Evolutionary conservation across 1,140 invertebrate species (phyloP), one percentile per base, ranked within the genome.

Genomic region (Hermetia illucens): DNA sequence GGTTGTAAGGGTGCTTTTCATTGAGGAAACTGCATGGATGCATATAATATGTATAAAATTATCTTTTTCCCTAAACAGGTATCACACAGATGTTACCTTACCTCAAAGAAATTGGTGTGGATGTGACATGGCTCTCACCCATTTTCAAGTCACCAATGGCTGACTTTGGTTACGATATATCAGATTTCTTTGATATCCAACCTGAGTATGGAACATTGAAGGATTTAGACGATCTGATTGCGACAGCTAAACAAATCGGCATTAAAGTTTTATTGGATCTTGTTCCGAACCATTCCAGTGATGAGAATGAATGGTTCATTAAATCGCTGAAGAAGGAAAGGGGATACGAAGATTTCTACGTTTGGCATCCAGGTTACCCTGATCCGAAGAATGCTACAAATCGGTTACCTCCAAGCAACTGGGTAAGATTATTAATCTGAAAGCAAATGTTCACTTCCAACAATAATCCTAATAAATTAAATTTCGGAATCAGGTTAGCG

Each of bases 271-370:
- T 82, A 27, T 51, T 75, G 47, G 79, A 82, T 48, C 70, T 77
- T 44, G 53, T 81, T 13, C 76, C 86, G 3, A 84, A 89, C 53
- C 81, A 86, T 42, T 72, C 82, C 1, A 85, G 82, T 39, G 65
- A 76, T 34, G 47, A 74, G 34, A 78, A 77, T 44, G 62, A 72
- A 21, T 88, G 84, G 83, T 90, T 89, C 50, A 38, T 58, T 29
- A 62, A 70, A 41, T 81, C 78, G 15, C 43, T 66, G 2, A 51
- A 66, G 6, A 56, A 52, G 22, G 58, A 66, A 25, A 50, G 53
- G 5, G 63, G 63, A 0, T 87, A 78, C 36, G 61, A 62, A 18
- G 71, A 88, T 50, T 86, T 70, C 52, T 81, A 86, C 44, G 54
- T 87, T 16, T 89, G 84, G 83, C 58, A 50, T 16, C 57, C 75